Evolutionary conservation across 1,140 invertebrate genomes (phyloP), one percentile per base, ranked within the genome.

Genomic region (Bombus turneri): DNA sequence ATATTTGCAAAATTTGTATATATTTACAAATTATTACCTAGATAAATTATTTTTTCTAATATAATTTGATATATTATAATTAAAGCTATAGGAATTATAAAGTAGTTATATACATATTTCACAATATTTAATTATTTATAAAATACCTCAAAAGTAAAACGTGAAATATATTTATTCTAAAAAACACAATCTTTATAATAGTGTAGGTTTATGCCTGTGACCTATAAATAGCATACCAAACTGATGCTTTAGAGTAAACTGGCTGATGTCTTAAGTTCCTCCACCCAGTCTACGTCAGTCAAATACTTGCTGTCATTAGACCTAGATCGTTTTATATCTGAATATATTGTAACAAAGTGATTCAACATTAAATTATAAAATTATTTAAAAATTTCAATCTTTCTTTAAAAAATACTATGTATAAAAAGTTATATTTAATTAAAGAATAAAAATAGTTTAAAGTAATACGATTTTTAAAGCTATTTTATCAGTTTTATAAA

Each of bases 181-280:
- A 87, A 81, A 74, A 82, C 25, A 86, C 81, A 90, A 90, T 87
- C 87, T 90, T 91, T 76, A 87, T 88, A 87, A 92, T 90, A 90
- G 92, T 92, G 86, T 92, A 85, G 87, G 89, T 90, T 85, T 91
- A 86, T 89, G 84, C 91, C 90, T 92, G 90, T 90, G 91, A 86
- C 91, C 92, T 92, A 94, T 93, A 94, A 95, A 95, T 95, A 95
- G 93, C 88, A 79, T 80, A 87, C 90, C 90, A 87, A 91, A 90
- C 90, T 83, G 90, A 92, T 91, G 88, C 88, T 87, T 91, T 90
- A 91, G 90, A 91, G 90, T 88, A 91, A 92, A 92, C 87, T 90
- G 89, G 88, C 86, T 87, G 92, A 93, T 91, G 92, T 91, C 90
- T 92, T 91, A 87, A 85, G 86, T 91, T 90, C 89, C 81, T 86